Conservation (phyloP, 1,140 invertebrate genomes). For the Apis florea region DNA sequence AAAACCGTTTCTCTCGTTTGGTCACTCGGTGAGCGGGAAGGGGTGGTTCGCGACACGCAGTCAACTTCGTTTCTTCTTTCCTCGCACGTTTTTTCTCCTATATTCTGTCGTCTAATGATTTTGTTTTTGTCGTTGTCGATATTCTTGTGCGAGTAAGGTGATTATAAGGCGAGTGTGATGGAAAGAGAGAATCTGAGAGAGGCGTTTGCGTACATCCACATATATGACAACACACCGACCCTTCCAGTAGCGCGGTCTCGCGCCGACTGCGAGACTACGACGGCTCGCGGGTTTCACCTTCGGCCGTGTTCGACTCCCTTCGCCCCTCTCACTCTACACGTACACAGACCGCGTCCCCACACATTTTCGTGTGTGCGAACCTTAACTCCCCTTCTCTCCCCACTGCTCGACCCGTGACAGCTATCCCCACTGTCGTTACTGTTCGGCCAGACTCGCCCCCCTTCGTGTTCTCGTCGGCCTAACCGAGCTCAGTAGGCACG, state of each 20-base stretch:
- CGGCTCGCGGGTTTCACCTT: constrained; percentile 76
- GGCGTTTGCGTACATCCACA: constrained; percentile 52
- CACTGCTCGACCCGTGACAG: constrained; percentile 44
- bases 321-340: constrained; percentile 55
- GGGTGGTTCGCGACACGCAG: constrained; percentile 26
- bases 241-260: constrained; percentile 78
- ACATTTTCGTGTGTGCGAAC: constrained; percentile 60
- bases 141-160: constrained; percentile 20
- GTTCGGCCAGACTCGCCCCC: constrained; percentile 50
- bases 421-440: constrained; percentile 31
- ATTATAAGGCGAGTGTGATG: constrained; percentile 11
- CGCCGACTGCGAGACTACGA: constrained; percentile 76
- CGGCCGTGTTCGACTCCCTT: constrained; percentile 64
- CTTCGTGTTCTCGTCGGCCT: constrained; percentile 47
- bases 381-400: constrained; percentile 54
- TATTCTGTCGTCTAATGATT: neutral
- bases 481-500: constrained; percentile 67
- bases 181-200: constrained; percentile 41
- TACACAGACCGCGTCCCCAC: constrained; percentile 51
- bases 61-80: constrained; percentile 17
- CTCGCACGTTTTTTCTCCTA: neutral
- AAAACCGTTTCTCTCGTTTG: neutral
- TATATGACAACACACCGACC: constrained; percentile 59
- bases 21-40: constrained; percentile 25
- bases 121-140: constrained; percentile 12